A percentile compares a stretch with the other conserved stretches of the same genome.
Conservation (phyloP, 2,113 vertebrate genomes). For the Hydrolagus affinis region DNA sequence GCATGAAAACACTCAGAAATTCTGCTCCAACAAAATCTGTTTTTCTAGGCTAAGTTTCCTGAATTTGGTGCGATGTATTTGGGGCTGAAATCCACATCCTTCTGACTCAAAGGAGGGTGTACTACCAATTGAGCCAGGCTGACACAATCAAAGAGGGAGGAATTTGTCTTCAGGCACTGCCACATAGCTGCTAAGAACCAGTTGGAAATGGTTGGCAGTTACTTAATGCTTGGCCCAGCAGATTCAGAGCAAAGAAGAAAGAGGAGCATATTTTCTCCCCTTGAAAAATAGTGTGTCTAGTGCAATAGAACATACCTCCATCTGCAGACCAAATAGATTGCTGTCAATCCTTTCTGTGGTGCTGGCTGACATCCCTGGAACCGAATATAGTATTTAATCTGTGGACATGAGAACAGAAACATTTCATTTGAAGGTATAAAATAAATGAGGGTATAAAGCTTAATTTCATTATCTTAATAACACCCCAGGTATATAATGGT, state of each 20-base stretch:
- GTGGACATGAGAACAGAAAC: neutral
- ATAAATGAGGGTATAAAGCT: neutral
- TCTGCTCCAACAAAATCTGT: too few species aligned
- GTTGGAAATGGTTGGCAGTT: too few species aligned
- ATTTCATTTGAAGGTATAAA: neutral
- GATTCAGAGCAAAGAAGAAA: neutral
- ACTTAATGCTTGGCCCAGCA: neutral
- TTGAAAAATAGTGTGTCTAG: neutral
- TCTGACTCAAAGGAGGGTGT: too few species aligned
- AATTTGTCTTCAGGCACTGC: too few species aligned
- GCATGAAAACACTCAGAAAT: too few species aligned
- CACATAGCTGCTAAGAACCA: too few species aligned
- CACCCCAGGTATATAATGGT: neutral
- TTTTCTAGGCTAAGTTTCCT: too few species aligned
- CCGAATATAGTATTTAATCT: neutral
- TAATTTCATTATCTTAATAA: too few species aligned
- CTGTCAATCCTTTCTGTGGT: neutral
- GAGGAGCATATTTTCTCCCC: neutral
- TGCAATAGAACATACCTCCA: neutral
- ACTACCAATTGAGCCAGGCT: too few species aligned
- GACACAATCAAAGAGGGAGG: too few species aligned
- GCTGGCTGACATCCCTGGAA: neutral
- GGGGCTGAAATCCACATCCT: too few species aligned
- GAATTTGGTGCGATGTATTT: too few species aligned
- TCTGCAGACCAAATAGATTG: neutral